phyloP scores from a whole-genome alignment of 2,888 invertebrate genomes.

The Smittia aterrima region DNA sequence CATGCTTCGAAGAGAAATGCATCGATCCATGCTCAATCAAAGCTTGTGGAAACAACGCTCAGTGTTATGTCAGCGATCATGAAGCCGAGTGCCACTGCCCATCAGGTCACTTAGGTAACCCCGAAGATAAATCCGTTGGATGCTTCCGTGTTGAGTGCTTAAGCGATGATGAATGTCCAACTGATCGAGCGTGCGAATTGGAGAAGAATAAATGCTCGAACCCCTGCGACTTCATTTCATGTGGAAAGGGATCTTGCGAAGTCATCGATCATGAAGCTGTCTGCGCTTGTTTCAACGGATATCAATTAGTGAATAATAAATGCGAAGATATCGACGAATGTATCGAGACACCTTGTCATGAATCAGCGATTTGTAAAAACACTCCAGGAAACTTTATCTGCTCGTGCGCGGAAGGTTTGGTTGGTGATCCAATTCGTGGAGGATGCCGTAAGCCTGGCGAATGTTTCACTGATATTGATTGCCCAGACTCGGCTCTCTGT shows the following conservation, averaged over 20 bases:
- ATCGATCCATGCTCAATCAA: constrained; percentile 73
- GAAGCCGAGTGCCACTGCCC: constrained; percentile 73
- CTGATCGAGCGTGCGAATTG: constrained; percentile 72
- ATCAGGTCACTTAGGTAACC: constrained; percentile 78
- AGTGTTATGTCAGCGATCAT: constrained; percentile 72
- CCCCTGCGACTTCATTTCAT: constrained; percentile 75
- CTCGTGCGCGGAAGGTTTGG: constrained; percentile 71
- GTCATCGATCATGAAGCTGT: constrained; percentile 68
- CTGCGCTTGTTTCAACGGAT: constrained; percentile 76
- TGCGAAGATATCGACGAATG: constrained; percentile 86
- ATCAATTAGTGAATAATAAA: constrained; percentile 61
- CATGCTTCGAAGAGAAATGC: constrained; percentile 75
- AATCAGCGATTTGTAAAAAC: constrained; percentile 73
- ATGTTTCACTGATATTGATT: constrained; percentile 75
- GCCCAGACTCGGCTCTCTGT: constrained; percentile 74
- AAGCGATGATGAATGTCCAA: constrained; percentile 70
- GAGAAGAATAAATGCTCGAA: constrained; percentile 77
- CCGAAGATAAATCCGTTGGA: constrained; percentile 70
- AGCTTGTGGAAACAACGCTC: constrained; percentile 73
- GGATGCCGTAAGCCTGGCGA: constrained; percentile 82
- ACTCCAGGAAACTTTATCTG: constrained; percentile 75
- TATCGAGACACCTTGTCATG: constrained; percentile 71
- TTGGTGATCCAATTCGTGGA: constrained; percentile 70
- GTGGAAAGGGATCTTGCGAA: constrained; percentile 77
- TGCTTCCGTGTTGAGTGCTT: constrained; percentile 89